Conservation (phyloP, 53 echinoderm and acorn worm species). For the Mesocentrotus franciscanus region DNA sequence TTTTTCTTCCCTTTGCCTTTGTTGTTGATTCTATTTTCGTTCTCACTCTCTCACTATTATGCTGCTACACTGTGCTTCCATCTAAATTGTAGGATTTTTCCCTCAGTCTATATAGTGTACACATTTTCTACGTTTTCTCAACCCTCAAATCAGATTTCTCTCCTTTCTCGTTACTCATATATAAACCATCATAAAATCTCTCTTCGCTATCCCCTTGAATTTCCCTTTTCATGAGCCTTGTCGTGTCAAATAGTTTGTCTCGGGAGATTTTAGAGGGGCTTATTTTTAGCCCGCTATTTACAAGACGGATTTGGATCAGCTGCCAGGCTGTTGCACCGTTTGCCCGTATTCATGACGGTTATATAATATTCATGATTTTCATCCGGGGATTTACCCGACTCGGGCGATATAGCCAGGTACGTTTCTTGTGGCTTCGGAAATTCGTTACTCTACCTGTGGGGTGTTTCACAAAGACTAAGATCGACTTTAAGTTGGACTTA, state of each 20-base stretch:
- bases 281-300: slow-evolving; percentile 12
- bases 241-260: neutral
- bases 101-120: too few relatives aligned
- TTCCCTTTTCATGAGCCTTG: neutral
- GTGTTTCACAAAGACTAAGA: too few relatives aligned
- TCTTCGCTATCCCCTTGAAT: neutral
- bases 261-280: neutral
- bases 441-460: neutral
- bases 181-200: neutral
- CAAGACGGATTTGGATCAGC: neutral
- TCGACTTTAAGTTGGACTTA: too few relatives aligned
- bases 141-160: neutral
- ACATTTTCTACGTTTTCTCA: too few relatives aligned
- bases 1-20: too few relatives aligned
- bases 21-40: too few relatives aligned
- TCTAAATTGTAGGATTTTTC: too few relatives aligned
- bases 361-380: slow-evolving; percentile 29
- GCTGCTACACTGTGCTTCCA: too few relatives aligned
- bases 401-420: neutral
- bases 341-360: neutral
- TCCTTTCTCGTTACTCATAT: neutral
- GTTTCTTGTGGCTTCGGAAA: neutral
- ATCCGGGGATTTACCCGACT: neutral
- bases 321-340: neutral
- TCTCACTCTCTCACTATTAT: too few relatives aligned